Evolutionary conservation across 2,888 invertebrate genomes (phyloP), one percentile per base, ranked within the genome.

Genomic region (Athalia cordata): DNA sequence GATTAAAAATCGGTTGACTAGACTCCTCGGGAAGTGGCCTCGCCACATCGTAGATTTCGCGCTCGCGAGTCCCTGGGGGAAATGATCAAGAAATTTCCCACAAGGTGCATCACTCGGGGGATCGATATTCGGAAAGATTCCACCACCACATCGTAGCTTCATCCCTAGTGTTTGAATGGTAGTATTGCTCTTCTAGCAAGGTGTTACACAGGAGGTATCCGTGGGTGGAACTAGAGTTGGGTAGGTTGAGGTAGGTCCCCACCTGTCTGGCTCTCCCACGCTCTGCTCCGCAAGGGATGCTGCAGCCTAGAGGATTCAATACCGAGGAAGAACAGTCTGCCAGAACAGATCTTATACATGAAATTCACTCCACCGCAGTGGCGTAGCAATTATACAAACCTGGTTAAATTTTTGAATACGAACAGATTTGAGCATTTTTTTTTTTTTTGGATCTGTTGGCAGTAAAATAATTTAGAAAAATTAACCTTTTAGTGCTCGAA

Each of bases 191-290:
- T 50, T n/a, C 72, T 74, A 82, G 86, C 85, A 86, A 88, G 86
- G 87, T 86, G 87, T 84, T 83, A 83, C 84, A 82, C 82, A 84
- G 81, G 64, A 75, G 75, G 75, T 62, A 75, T 64, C 75, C 75
- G 62, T 52, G 49, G 75, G 75, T 72, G 70, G 65, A 80, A 72
- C 66, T 29, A 77, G 82, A 79, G 68, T 79, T 77, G 81, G 78
- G 70, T 47, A 76, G 77, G 77, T 77, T 77, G 74, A 78, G 77
- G 76, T 83, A 81, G 82, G 77, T 43, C 82, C 80, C 85, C 89
- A 89, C 89, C 89, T 89, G 89, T 89, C 89, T 81, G 80, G 83
- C 84, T 86, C 89, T 89, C 89, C 89, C 89, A 89, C 89, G 89
- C 89, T 89, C 78, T 79, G 50, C 29, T 52, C 29, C 62, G 62